A percentile compares a stretch with the other conserved stretches of the same genome.
Conservation (phyloP, 2,797 vertebrate species). For the Centroberyx gerrardi region DNA sequence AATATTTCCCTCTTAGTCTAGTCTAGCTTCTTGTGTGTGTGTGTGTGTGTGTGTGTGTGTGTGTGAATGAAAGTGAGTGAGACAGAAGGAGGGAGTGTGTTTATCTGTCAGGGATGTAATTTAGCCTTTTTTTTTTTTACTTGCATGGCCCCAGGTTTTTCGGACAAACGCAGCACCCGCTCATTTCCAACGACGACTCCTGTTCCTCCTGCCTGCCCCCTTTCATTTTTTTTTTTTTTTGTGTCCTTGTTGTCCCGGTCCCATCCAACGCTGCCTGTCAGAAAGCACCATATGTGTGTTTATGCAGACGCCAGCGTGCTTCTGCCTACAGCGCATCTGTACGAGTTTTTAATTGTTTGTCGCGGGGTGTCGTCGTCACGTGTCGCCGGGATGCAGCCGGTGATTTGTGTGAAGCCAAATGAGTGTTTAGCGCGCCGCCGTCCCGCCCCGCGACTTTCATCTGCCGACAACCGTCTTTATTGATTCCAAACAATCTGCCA, state of each 20-base stretch:
- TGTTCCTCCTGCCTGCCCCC: conserved; percentile 1
- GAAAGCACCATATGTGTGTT: conserved; percentile 64
- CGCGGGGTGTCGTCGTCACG: conserved; percentile 60
- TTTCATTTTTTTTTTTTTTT: conserved; percentile 15
- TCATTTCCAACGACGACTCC: conserved; percentile 40
- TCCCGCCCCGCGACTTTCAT: conserved; percentile 75
- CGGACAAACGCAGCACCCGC: conserved; percentile 22
- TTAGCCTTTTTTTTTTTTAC: conserved; percentile 17
- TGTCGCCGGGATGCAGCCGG: conserved; percentile 54
- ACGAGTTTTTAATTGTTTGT: conserved; percentile 74
- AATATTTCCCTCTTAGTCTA: conserved; percentile 58
- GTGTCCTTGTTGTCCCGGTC: conserved; percentile 42
- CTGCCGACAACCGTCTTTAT: conserved; percentile 79
- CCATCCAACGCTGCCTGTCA: conserved; percentile 49
- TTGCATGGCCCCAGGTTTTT: neutral
- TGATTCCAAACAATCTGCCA: conserved; percentile 78
- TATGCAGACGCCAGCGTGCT: conserved; percentile 22
- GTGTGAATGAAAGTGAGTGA: neutral
- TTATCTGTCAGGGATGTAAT: conserved; percentile 17
- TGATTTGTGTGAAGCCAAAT: conserved; percentile 77
- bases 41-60: conserved; percentile 18
- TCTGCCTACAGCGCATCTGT: conserved; percentile 68
- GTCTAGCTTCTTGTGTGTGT: conserved; percentile 2
- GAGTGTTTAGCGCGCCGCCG: conserved; percentile 70
- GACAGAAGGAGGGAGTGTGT: conserved; percentile 1